Base-by-base conservation (phyloP, 2,888 invertebrate species). In the Polydrusus cervinus region DNA sequence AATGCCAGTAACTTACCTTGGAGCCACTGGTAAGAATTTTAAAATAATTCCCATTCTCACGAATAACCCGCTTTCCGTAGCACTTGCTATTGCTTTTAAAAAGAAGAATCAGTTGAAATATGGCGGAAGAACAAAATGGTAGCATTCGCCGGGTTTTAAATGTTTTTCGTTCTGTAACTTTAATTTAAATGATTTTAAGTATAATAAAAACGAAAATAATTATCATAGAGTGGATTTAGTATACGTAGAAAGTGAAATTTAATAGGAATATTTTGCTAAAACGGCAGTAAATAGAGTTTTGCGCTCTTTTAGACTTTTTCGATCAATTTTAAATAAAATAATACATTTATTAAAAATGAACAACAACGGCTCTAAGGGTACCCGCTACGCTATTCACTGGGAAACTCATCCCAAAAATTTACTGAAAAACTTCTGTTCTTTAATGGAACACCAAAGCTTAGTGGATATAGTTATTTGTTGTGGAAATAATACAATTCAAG, bases 381-480 rank as follows among this genome's bases (percentile, higher is more conserved):
- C 70, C 7, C 78, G 78, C 72, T 82, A 78, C 55, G 80, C 78
- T 20, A 79, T 82, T 25, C 78, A 81, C 55, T 81, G 81, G 62
- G 81, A 81, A 71, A 79, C 79, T 51, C 81, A 93, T 86, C 90
- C 92, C 30, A 90, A 91, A 80, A 91, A 92, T 84, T 88, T 93
- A 80, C 90, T 92, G 84, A 91, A 91, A 66, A 90, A 91, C 82
- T 91, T 94, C 83, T 92, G 93, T 78, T 91, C 92, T 83, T 88
- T 93, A 51, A 89, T 94, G 83, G 93, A 93, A 87, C 91, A 92
- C 84, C 93, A 93, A 85, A 91, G 91, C 73, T 88, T 93, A 78
- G 93, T 94, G 51, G 94, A 94, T 85, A 91, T 93, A 86, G 93
- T 93, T 65, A 90, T 94, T 57, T 92, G 92, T 89, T 94, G 93